Evolutionary conservation across 2,888 invertebrate species (phyloP), one percentile per base, ranked within the genome.

Genomic region (Dysmachus trigonus): DNA sequence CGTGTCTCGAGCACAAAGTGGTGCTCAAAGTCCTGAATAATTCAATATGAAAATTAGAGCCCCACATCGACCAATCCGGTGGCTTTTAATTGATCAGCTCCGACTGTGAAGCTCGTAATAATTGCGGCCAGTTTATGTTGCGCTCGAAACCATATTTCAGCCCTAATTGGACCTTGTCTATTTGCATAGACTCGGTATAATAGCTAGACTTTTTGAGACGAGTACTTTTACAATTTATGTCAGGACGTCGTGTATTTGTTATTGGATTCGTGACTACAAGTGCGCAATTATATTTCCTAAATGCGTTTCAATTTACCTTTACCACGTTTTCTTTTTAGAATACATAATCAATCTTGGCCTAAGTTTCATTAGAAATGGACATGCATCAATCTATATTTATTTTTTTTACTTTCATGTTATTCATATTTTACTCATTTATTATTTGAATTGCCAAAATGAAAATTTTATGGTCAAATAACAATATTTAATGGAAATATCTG

Each of bases 11-110:
- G n/a, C 27, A 27, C 62, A 62, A 62, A 62, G 27, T 62, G 62
- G 22, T 22, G 62, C 62, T 62, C 22, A 62, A 62, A 62, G 33
- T 73, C 33, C 35, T 73, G 73, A 73, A 73, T 73, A 73, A 73
- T 73, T 73, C 73, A 73, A 73, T 73, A 73, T 73, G 31, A 73
- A 73, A 73, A 73, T 73, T 73, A 73, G 33, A 73, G 73, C n/a
- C 18, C 15, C 31, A 73, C 73, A 73, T 33, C 73, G 73, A 62
- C 62, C 62, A 62, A 22, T 18, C 62, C 62, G 3, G 62, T 62
- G 27, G 18, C 62, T 62, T 62, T 62, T 62, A 62, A 62, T 62
- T 62, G 62, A 62, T 62, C 22, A 27, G 62, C 22, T 18, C 62
- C 18, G 62, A 62, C 22, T 62, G 2, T 62, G 27, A 62, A 22